phyloP scores from a whole-genome alignment of 2,797 vertebrate species.

The Sciaenops ocellatus region DNA sequence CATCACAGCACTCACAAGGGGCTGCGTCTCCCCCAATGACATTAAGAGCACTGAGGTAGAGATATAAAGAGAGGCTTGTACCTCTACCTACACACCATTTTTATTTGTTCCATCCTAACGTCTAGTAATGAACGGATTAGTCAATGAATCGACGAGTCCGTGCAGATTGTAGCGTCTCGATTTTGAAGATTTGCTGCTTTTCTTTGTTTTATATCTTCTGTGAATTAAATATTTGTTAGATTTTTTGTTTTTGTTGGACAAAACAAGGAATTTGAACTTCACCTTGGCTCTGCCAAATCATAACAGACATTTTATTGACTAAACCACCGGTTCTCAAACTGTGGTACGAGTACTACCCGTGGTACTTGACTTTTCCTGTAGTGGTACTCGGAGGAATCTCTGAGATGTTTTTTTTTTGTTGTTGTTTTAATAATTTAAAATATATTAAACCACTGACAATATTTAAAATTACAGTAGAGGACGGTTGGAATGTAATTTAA shows the following conservation, averaged over 20 bases:
- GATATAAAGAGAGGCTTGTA: conserved; percentile 10
- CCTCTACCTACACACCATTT: background rate
- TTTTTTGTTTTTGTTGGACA: background rate
- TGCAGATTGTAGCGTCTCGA: background rate
- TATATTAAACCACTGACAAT: too few species aligned
- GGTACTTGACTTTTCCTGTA: too few species aligned
- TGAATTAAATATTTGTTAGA: background rate
- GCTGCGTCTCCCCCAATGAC: conserved; percentile 51
- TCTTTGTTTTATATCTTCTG: background rate
- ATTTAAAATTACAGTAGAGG: too few species aligned
- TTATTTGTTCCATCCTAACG: background rate
- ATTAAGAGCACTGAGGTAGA: conserved; percentile 28
- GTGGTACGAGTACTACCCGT: too few species aligned
- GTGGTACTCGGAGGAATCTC: too few species aligned
- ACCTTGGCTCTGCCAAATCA: background rate
- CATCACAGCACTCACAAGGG: conserved; percentile 49
- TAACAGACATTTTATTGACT: background rate
- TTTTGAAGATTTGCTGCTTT: background rate
- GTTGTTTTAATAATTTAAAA: too few species aligned
- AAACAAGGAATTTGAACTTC: background rate
- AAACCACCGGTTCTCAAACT: too few species aligned
- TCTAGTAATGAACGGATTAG: background rate
- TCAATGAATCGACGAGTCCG: background rate
- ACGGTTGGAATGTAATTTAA: too few species aligned
- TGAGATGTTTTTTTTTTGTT: too few species aligned